Evolutionary conservation across 2,888 invertebrate species (phyloP), one percentile per base, ranked within the genome.

Genomic region (Ceriagrion tenellum): DNA sequence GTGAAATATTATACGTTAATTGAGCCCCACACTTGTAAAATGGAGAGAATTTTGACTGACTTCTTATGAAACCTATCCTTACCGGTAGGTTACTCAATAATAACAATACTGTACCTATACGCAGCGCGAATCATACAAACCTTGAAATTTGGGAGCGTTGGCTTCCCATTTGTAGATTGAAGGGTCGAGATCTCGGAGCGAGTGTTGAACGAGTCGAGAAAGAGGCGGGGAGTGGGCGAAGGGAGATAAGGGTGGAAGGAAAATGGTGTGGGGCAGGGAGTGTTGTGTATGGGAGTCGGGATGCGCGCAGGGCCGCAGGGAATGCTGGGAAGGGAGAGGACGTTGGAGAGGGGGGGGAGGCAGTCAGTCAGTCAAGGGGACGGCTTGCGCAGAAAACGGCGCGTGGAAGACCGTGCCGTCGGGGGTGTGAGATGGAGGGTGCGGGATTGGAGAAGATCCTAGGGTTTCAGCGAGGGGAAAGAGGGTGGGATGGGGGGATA

Each of bases 321-420:
- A 69, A 69, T 69, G 69, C 69, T 26, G 81, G 81, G 35, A 35
- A 35, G 16, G 2, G 12, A 35, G 81, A 30, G 74, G 6, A n/a
- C n/a, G n/a, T n/a, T n/a, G 30, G 74, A 74, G n/a, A 47, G 91
- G 93, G 88, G 88, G 95, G 56, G 95, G 47, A 88, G 81, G 91
- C 95, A 91, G 88, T 95, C 93, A 95, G 95, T 91, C 95, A 95
- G 95, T 93, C 81, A 91, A 59, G 93, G 95, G 30, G n/a, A 74
- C 74, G 74, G 35, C 35, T 23, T 81, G 81, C 81, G 81, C 81
- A 81, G 81, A 81, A 81, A 35, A 35, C 35, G 81, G 81, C 35
- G 81, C 81, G 81, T 81, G 81, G 81, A 69, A 81, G 81, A 81
- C n/a, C 8, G 13, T 47, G 2, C 13, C 30, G 30, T 13, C 35